These are phyloP conservation scores for Vanacampus margaritifer DNA, from an alignment of 2,113 vertebrate species.

Conservation along the genomic window DNA sequence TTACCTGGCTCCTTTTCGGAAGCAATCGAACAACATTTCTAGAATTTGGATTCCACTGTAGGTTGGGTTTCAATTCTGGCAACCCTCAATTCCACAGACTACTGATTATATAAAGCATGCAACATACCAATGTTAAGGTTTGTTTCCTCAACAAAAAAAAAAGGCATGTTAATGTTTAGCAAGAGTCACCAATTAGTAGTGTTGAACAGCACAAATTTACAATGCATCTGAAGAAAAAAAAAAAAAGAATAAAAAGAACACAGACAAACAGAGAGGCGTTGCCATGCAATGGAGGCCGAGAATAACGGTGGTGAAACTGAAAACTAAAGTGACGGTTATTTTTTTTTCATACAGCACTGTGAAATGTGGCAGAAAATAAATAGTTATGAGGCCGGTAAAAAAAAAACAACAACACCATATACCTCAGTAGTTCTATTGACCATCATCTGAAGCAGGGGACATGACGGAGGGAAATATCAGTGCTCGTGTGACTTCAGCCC, in stretches of 20 bases:
- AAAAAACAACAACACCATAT: constrained; percentile 45
- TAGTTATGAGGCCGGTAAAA: neutral
- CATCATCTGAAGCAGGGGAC: constrained; percentile 94
- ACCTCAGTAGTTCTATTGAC: constrained; percentile 99
- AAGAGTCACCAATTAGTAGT: neutral
- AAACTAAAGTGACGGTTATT: neutral
- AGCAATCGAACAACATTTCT: too few species aligned
- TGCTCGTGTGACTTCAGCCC: neutral
- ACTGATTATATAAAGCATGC: neutral
- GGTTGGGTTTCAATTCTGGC: neutral
- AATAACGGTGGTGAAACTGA: neutral
- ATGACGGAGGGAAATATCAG: constrained; percentile 60
- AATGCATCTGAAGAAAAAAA: neutral
- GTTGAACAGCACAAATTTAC: neutral
- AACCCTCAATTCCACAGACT: neutral
- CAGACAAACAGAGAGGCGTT: neutral
- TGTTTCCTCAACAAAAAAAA: neutral
- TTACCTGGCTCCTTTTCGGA: too few species aligned
- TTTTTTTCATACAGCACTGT: neutral
- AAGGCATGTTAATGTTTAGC: neutral
- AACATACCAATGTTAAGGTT: neutral
- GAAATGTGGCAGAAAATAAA: neutral
- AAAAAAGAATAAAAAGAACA: neutral
- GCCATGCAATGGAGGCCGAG: neutral
- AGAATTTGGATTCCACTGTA: too few species aligned